These are phyloP conservation scores for Aethes cnicana DNA, from an alignment of 2,888 invertebrate species.

Conservation along the genomic window DNA sequence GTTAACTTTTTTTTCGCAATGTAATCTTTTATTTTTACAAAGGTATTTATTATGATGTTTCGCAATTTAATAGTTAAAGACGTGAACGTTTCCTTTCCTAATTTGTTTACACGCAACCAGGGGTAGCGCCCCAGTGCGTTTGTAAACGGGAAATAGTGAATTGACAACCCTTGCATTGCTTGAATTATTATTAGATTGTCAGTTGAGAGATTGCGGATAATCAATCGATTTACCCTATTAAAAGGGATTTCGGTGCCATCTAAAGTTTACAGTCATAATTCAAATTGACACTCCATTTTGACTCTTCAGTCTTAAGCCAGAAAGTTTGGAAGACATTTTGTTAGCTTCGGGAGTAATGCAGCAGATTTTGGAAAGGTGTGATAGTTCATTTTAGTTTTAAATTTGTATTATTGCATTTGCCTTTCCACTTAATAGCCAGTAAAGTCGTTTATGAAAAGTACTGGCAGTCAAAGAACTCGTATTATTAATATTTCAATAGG, in stretches of 20 bases:
- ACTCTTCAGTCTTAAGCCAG: neutral
- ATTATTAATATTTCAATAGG: no score
- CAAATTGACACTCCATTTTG: neutral
- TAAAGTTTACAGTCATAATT: neutral
- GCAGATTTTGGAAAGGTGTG: neutral
- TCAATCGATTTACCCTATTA: conserved; percentile 41
- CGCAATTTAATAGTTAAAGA: conserved; percentile 23
- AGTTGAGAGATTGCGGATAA: conserved; percentile 59
- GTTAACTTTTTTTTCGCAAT: no score
- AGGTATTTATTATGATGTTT: conserved; percentile 17
- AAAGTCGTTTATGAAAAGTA: no score
- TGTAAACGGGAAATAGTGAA: conserved; percentile 80
- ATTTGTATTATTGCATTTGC: neutral
- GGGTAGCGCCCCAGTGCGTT: conserved; percentile 53
- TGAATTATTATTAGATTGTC: conserved; percentile 52
- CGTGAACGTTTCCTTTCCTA: conserved; percentile 24
- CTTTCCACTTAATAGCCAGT: no score
- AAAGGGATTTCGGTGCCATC: conserved; percentile 27
- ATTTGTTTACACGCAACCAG: conserved; percentile 35
- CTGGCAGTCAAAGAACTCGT: no score
- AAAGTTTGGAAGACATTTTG: neutral
- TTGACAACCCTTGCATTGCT: conserved; percentile 58
- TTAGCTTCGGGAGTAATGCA: neutral
- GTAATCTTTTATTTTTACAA: no score
- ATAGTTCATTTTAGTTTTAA: neutral